Conservation (phyloP, 2,797 vertebrate species). For the Halcyon badia region DNA sequence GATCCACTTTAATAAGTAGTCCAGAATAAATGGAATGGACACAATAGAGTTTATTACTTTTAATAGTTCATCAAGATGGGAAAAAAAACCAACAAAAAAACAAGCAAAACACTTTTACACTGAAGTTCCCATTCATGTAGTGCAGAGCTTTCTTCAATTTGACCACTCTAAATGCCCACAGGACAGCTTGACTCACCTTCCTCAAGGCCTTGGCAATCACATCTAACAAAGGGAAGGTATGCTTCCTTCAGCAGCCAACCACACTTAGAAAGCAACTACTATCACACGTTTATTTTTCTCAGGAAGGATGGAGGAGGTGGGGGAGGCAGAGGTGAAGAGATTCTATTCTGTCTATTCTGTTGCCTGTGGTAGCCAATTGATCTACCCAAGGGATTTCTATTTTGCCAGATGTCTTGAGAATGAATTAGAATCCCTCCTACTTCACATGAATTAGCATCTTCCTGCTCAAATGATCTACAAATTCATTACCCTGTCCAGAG, state of each 20-base stretch:
- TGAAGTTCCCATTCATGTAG: background rate
- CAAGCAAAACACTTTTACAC: background rate
- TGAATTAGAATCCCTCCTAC: conserved; percentile 47
- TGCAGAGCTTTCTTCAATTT: background rate
- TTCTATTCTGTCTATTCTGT: background rate
- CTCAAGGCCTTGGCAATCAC: background rate
- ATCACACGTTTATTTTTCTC: background rate
- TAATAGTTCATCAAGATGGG: background rate
- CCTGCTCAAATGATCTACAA: conserved; percentile 42
- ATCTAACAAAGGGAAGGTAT: background rate
- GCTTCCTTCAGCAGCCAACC: background rate
- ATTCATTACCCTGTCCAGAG: conserved; percentile 58
- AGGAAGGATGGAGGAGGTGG: background rate
- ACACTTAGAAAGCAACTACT: background rate
- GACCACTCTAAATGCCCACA: background rate
- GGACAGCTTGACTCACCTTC: background rate
- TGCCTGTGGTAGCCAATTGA: conserved; percentile 7
- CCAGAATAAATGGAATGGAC: background rate
- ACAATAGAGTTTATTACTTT: background rate
- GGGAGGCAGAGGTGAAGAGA: background rate
- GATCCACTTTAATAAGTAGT: background rate
- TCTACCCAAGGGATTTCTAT: conserved; percentile 1
- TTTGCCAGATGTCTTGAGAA: conserved; percentile 44
- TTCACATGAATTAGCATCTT: conserved; percentile 49
- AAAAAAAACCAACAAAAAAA: background rate